Evolutionary conservation across 2,797 vertebrate genomes (phyloP).

Genomic region (Phylloscopus collybita): DNA sequence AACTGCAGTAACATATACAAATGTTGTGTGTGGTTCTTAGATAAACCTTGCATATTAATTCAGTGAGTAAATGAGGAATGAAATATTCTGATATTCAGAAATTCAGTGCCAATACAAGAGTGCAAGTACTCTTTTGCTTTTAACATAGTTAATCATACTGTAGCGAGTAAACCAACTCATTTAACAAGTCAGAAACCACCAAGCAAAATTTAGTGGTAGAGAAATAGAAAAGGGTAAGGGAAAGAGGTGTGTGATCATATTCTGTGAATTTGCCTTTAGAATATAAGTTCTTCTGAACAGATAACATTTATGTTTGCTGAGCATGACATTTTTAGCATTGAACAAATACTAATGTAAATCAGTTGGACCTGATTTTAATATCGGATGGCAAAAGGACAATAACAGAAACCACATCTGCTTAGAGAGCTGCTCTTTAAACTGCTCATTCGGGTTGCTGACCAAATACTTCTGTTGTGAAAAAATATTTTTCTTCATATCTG

Average conservation of each 20-base stretch:
- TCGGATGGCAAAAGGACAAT: neutral
- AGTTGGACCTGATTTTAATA: neutral
- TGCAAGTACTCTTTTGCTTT: neutral
- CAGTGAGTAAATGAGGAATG: neutral
- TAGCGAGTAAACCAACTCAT: neutral
- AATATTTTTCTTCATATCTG: neutral
- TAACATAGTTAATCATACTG: neutral
- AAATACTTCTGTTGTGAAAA: neutral
- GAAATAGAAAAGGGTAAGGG: neutral
- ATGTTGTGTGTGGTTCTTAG: neutral
- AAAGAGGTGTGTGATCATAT: neutral
- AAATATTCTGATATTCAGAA: slow-evolving; percentile 1
- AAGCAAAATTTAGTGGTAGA: neutral
- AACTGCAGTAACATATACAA: neutral
- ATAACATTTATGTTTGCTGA: neutral
- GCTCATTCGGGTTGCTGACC: neutral
- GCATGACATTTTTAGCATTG: neutral
- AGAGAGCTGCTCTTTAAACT: neutral
- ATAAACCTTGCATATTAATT: neutral
- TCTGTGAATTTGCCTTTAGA: neutral
- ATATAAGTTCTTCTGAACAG: neutral
- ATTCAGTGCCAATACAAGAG: neutral
- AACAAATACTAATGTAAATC: neutral
- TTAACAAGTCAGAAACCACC: neutral
- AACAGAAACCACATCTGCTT: neutral